Percentiles rank a stretch among this genome's conserved stretches.
These are phyloP conservation scores for Petrolisthes manimaculis DNA, from an alignment of 2,888 invertebrate genomes.

Conservation along the genomic window DNA sequence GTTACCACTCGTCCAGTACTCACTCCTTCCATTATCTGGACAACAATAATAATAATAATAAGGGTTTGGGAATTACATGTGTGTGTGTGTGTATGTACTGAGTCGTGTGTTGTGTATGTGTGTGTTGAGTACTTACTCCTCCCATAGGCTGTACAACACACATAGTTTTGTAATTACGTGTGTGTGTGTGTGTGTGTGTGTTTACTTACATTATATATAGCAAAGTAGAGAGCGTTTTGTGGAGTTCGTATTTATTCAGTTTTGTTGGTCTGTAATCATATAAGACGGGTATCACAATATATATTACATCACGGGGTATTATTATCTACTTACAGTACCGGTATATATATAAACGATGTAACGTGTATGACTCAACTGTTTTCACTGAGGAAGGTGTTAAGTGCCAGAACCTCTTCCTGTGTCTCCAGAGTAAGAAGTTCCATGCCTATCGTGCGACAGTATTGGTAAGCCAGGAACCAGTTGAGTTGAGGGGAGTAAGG, in stretches of 20 bases:
- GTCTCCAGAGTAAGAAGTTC: slow-evolving; percentile 88
- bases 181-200: neutral
- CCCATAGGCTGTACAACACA: no score
- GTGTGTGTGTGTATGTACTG: no score
- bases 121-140: neutral
- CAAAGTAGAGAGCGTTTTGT: no score
- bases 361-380: slow-evolving; percentile 50
- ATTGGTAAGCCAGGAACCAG: slow-evolving; percentile 88
- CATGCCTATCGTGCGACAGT: slow-evolving; percentile 86
- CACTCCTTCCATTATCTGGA: slow-evolving; percentile 79
- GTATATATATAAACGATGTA: slow-evolving; percentile 71
- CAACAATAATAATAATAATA: no score
- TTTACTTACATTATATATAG: no score
- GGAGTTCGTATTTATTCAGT: no score
- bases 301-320: neutral
- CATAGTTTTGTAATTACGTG: no score
- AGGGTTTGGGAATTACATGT: no score
- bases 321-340: no score
- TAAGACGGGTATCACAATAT: no score
- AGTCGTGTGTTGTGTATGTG: neutral
- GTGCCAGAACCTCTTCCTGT: slow-evolving; percentile 86
- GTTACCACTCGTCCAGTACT: slow-evolving; percentile 91
- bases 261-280: no score
- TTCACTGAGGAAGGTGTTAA: slow-evolving; percentile 79
- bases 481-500: slow-evolving; percentile 78